phyloP scores from a whole-genome alignment of 1,140 invertebrate species.

The Diachasmimorpha longicaudata region DNA sequence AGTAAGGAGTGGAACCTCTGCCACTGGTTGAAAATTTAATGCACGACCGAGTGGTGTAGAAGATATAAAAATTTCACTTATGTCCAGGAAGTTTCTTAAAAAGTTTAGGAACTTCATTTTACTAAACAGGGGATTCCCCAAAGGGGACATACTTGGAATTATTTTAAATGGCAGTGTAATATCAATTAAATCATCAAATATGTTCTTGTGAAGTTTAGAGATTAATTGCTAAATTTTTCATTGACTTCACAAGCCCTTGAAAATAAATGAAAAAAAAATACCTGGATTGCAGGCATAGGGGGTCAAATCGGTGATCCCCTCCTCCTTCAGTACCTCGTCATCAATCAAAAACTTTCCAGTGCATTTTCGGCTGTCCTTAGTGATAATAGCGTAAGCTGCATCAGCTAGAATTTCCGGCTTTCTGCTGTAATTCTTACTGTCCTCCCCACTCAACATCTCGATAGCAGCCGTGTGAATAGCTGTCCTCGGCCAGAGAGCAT shows the following conservation, averaged over 20 bases:
- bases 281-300: slow-evolving; percentile 86
- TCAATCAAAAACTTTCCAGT: slow-evolving; percentile 96
- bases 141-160: too few relatives aligned
- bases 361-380: slow-evolving; percentile 74
- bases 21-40: too few relatives aligned
- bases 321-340: slow-evolving; percentile 83
- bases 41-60: too few relatives aligned
- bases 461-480: slow-evolving; percentile 96
- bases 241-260: background rate
- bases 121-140: too few relatives aligned
- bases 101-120: too few relatives aligned
- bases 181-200: too few relatives aligned
- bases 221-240: too few relatives aligned
- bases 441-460: slow-evolving; percentile 87
- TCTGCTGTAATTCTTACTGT: slow-evolving; percentile 68
- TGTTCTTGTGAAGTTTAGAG: too few relatives aligned
- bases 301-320: slow-evolving; percentile 84
- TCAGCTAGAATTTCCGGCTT: slow-evolving; percentile 95
- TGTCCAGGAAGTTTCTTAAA: too few relatives aligned
- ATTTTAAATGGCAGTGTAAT: too few relatives aligned
- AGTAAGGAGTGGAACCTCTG: too few relatives aligned
- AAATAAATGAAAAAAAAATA: slow-evolving; percentile 53
- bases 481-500: slow-evolving; percentile 97
- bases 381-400: slow-evolving; percentile 91
- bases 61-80: too few relatives aligned